Evolutionary conservation across 2,797 vertebrate species (phyloP).

Genomic region (Amazona finschi): DNA sequence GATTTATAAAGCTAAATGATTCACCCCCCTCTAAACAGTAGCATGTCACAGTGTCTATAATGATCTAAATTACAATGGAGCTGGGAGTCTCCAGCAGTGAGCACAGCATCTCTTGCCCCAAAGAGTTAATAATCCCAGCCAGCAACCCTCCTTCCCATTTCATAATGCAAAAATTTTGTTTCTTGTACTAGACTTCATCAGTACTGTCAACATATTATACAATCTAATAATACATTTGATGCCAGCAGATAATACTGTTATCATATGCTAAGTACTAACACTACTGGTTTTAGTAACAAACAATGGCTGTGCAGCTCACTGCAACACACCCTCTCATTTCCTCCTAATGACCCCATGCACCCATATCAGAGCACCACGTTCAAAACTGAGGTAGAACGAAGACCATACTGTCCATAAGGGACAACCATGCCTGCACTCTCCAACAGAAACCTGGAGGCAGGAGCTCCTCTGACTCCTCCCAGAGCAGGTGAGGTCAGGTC

Average conservation of each 20-base stretch:
- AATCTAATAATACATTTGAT: background rate
- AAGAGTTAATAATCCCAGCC: background rate
- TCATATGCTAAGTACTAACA: background rate
- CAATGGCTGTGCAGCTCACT: background rate
- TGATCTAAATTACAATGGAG: background rate
- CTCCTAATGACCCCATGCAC: background rate
- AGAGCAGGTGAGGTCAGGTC: fast-evolving
- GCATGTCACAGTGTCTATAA: background rate
- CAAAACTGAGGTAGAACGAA: background rate
- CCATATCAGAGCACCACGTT: background rate
- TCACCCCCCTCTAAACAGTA: background rate
- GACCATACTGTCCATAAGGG: background rate
- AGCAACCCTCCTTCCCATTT: background rate
- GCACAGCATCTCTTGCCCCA: background rate
- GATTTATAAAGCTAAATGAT: background rate
- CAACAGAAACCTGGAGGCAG: background rate
- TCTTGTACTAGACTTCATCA: background rate
- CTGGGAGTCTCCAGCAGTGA: background rate
- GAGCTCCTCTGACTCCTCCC: background rate
- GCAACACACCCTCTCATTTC: background rate
- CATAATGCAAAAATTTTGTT: background rate
- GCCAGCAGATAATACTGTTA: background rate
- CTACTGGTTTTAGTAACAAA: background rate
- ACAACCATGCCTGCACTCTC: background rate
- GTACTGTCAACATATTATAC: background rate